phyloP scores from a whole-genome alignment of 2,888 invertebrate species.

The Nymphalis urticae region DNA sequence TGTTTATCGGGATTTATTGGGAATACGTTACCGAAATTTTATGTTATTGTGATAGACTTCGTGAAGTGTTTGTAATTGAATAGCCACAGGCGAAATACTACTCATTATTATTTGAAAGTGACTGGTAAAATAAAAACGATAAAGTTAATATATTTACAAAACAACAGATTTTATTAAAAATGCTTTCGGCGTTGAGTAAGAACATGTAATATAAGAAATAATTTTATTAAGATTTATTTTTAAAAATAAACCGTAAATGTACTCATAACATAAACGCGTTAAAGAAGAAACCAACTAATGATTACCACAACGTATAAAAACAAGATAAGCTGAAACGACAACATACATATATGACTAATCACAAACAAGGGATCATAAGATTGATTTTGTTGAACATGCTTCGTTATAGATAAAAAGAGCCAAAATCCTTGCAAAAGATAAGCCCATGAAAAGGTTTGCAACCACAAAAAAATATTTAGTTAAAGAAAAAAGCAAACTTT shows the following conservation, averaged over 20 bases:
- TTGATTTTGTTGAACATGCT: slow-evolving; percentile 26
- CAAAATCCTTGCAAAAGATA: slow-evolving; percentile 21
- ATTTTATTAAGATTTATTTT: not conserved
- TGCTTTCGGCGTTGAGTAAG: not conserved
- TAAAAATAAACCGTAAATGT: not conserved
- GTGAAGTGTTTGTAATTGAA: slow-evolving; percentile 11
- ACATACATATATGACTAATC: slow-evolving; percentile 32
- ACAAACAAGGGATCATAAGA: slow-evolving; percentile 28
- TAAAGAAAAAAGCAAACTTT: slow-evolving; percentile 17
- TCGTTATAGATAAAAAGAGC: slow-evolving; percentile 30
- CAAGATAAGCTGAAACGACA: slow-evolving; percentile 32
- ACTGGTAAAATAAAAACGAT: not conserved
- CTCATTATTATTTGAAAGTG: not conserved
- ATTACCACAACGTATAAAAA: slow-evolving; percentile 25
- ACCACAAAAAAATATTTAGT: not conserved
- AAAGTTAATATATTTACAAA: too few relatives aligned
- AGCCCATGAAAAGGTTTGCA: slow-evolving; percentile 13
- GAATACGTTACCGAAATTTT: slow-evolving; percentile 9
- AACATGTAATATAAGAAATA: not conserved
- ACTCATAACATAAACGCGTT: not conserved
- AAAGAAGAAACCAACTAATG: slow-evolving; percentile 4
- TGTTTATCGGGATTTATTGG: slow-evolving; percentile 30
- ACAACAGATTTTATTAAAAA: too few relatives aligned
- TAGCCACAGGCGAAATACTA: slow-evolving; percentile 2
- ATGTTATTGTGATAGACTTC: slow-evolving; percentile 1